Base-by-base conservation (phyloP, 1,140 invertebrate species). In the Eumaeus atala region DNA sequence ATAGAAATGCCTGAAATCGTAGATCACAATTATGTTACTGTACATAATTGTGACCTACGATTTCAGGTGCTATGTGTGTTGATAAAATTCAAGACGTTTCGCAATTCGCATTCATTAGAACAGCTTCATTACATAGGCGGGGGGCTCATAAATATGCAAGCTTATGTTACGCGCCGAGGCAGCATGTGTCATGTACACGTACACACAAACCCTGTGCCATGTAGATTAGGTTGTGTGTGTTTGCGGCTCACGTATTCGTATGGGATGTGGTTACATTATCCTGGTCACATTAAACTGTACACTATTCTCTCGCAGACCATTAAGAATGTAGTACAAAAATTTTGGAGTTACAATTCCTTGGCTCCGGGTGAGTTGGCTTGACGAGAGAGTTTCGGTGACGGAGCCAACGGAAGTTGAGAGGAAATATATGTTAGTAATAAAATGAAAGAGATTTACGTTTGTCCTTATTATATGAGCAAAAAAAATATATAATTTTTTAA, bases 121-220 rank as follows among this genome's bases (percentile, higher is more conserved):
- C 53, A 34, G 56, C 51, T 59, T 59, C 54, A 53, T 54, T 63
- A 56, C 48, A 5, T 51, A 38, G 54, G 38, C 48, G 51, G 56
- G 49, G 50, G 16, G 48, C 55, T 62, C 56, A 62, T 62, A 62
- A 62, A 62, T 62, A 62, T 62, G 55, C 60, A 62, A 62, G 56
- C 56, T 57, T 52, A 62, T 58, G 55, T 58, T 50, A 52, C 40
- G 18, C 47, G 47, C 44, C 17, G 54, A 37, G 47, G 28, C 47
- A 36, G 56, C 42, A 48, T 40, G 47, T 9, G 48, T 48, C 37
- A 56, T 57, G 54, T 56, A 55, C 36, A 40, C 56, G 57, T 61
- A 34, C 42, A 35, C 14, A 52, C 51, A 44, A 14, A 28, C 2
- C 21, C 21, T 28, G 21, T 28, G 21, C 21, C 21, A 28, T 28